These are phyloP conservation scores for Dryadula phaetusa DNA, from an alignment of 2,888 invertebrate species.

Conservation along the genomic window DNA sequence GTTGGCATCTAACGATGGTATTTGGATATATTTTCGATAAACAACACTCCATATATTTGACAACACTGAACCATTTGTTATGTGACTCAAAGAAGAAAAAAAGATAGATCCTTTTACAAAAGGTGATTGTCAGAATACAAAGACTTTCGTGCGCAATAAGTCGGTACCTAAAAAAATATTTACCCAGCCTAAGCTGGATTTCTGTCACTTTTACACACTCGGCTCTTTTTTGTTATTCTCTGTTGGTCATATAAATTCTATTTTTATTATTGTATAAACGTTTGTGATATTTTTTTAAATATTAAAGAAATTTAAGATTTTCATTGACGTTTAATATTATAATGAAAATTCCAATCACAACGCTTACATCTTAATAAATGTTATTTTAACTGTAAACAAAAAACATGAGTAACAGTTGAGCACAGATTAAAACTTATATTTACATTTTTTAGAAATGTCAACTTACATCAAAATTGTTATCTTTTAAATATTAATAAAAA, in stretches of 20 bases:
- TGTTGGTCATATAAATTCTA: neutral
- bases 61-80: neutral
- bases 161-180: conserved; percentile 21
- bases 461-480: no score
- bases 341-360: no score
- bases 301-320: no score
- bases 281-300: neutral
- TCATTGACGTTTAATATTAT: no score
- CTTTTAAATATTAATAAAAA: no score
- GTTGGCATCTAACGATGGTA: no score
- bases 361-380: no score
- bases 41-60: neutral
- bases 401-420: no score
- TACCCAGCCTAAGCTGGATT: conserved; percentile 16
- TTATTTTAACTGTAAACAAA: no score
- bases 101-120: conserved; percentile 9
- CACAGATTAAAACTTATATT: no score
- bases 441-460: no score
- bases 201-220: conserved; percentile 4
- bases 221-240: conserved; percentile 1
- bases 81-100: conserved; percentile 5
- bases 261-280: neutral
- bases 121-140: conserved; percentile 11
- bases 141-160: conserved; percentile 9
- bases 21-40: neutral